Evolutionary conservation across 2,888 invertebrate species (phyloP), one percentile per base, ranked within the genome.

Genomic region (Ectropis crepuscularia): DNA sequence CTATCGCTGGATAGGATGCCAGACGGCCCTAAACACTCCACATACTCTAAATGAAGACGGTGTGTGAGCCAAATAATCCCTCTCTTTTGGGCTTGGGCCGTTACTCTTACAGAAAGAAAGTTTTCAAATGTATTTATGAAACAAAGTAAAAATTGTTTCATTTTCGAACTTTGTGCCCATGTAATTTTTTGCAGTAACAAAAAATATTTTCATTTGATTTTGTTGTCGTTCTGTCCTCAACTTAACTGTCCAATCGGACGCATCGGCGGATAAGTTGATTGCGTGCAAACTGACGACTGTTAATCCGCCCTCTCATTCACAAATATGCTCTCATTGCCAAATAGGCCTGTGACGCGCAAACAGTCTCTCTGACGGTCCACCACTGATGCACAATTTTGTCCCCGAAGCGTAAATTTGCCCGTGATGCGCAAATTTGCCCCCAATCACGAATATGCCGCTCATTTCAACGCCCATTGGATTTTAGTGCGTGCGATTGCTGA

Each of bases 211-310:
- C n/a, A n/a, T 28, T 28, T 28, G 6, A 36, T 37, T 5, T n/a
- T n/a, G n/a, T 6, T 16, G 0, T 10, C 38, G 9, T 46, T 60
- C 5, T 60, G 57, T 48, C 16, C 8, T 8, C 50, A 47, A 10
- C 60, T 10, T 41, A 43, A 57, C 8, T 2, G n/a, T 38, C 48
- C 60, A 60, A 65, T 65, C 16, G 51, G 12, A 54, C 11, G 53
- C 46, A 57, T 49, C 46, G 49, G n/a, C 61, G 36, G 57, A 53
- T 67, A 67, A 67, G 66, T 63, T 63, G 62, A 67, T 67, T 63
- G 60, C 53, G 60, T 53, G 57, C 55, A 55, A 59, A 63, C 53
- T 67, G 66, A 67, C 66, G 54, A 53, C 49, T 57, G 60, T 63
- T 67, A 63, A 67, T 66, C 60, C 51, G 43, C 38, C 60, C 59